phyloP scores from a whole-genome alignment of 1,140 invertebrate species.

The Geopemphigus sp. region DNA sequence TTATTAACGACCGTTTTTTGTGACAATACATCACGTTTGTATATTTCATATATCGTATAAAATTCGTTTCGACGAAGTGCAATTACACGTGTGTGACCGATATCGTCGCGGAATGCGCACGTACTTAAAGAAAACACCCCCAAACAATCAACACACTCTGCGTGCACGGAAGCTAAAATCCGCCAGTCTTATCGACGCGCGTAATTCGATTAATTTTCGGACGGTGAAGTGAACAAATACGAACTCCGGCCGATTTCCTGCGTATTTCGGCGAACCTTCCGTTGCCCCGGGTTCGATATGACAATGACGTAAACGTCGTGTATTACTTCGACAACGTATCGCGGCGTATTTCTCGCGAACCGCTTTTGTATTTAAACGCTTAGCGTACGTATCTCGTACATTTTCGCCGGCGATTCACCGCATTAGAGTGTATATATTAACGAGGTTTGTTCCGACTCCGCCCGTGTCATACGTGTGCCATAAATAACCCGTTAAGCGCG shows the following conservation, averaged over 20 bases:
- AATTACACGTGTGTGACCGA: background rate
- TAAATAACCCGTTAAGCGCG: too few species aligned
- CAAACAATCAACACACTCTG: too few species aligned
- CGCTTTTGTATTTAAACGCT: constrained; percentile 18
- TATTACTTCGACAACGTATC: background rate
- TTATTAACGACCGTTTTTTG: background rate
- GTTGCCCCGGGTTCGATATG: background rate
- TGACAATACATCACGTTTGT: too few species aligned
- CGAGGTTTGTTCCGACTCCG: background rate
- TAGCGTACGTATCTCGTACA: background rate
- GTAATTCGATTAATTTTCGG: background rate
- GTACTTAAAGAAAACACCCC: background rate
- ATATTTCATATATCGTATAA: background rate
- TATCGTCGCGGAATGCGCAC: background rate
- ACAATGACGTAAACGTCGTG: constrained; percentile 11
- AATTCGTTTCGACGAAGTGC: background rate
- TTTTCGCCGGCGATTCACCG: background rate
- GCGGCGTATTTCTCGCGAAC: background rate
- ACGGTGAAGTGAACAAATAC: background rate
- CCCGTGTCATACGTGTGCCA: constrained; percentile 20
- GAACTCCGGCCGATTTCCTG: too few species aligned
- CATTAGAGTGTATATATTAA: background rate
- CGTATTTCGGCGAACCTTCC: too few species aligned
- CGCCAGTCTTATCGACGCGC: too few species aligned
- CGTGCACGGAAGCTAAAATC: background rate